Base-by-base conservation (phyloP, 2,888 invertebrate genomes). In the Netelia inedita region DNA sequence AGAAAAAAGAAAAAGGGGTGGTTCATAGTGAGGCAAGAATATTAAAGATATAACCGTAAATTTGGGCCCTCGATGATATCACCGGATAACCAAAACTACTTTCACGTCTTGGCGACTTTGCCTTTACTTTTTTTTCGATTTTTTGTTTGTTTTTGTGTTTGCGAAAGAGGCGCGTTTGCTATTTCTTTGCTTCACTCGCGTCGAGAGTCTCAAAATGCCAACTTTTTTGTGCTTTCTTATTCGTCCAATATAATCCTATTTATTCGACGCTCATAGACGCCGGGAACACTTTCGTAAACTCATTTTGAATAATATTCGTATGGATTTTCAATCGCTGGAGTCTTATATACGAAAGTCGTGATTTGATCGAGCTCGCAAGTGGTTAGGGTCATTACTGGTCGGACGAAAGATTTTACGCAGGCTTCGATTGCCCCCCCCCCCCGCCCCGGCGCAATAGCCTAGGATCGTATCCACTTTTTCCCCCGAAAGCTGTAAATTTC, bases 11-110 rank as follows among this genome's bases (percentile, higher is more conserved):
- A 69, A 68, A 83, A 84, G 53, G 65, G 66, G 9, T 71, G 50
- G 63, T 63, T 76, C 23, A 59, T 46, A 71, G 69, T 23, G 55
- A 74, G 78, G 59, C 65, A 55, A 78, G 76, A 81, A 81, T 84
- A 81, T 84, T 81, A 76, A 81, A 81, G 81, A 81, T 78, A 81
- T 84, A 81, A 84, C 73, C 76, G 76, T 84, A 84, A 84, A 84
- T 84, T 84, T 41, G 78, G 69, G 69, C 84, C 80, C 50, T 66
- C 57, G 63, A 35, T 72, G 76, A 78, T 81, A 81, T 84, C 69
- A 79, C 84, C 78, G 81, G 78, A 78, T 72, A 82, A 72, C 76
- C 82, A 53, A 82, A 78, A 78, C 66, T 73, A 82, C 82, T 82
- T 68, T 79, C 71, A 46, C 61, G 71, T 76, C 46, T 65, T 46